Conservation (phyloP, 2,113 vertebrate species). For the Pardalotus punctatus region DNA sequence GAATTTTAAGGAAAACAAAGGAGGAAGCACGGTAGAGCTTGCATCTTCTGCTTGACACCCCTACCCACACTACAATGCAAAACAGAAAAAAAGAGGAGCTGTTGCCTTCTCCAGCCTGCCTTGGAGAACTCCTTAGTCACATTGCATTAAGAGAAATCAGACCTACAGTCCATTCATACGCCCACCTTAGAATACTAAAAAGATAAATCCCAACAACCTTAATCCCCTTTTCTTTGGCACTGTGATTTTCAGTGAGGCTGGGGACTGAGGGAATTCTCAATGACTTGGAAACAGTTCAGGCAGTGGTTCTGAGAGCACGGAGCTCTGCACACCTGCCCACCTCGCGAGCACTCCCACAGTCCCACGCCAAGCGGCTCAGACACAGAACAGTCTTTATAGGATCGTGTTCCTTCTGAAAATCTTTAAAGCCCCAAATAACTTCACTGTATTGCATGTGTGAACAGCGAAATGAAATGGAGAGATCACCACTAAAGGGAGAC, state of each 20-base stretch:
- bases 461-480: not conserved
- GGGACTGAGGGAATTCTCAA: not conserved
- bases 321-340: not conserved
- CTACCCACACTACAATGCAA: not conserved
- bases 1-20: not conserved
- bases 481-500: not conserved
- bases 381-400: not conserved
- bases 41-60: not conserved
- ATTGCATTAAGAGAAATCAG: not conserved
- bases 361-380: not conserved
- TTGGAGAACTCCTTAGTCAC: not conserved
- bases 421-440: not conserved
- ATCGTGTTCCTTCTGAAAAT: not conserved
- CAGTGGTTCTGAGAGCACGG: not conserved
- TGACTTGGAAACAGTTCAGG: not conserved
- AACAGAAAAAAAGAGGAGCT: not conserved
- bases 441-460: not conserved
- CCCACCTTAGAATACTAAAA: not conserved
- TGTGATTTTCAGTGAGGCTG: not conserved
- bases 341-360: not conserved
- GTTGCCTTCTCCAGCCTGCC: not conserved
- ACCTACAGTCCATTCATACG: not conserved
- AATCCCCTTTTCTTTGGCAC: not conserved
- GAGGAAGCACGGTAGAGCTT: not conserved
- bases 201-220: not conserved